Conservation (phyloP, 2,113 vertebrate genomes). For the Pontoporia blainvillei region DNA sequence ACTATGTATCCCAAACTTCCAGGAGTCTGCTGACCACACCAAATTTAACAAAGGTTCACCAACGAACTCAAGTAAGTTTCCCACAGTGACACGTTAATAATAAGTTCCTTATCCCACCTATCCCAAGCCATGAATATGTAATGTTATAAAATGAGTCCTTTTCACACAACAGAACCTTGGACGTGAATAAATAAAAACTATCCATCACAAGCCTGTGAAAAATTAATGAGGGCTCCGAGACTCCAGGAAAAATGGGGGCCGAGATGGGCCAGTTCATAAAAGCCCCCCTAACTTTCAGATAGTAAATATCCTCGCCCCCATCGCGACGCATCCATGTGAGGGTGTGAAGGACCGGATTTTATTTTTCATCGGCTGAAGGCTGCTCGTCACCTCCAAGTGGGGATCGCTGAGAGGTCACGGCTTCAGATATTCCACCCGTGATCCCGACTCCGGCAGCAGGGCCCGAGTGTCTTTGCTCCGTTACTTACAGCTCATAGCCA, state of each 20-base stretch:
- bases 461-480: neutral
- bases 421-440: accelerated
- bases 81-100: slow-evolving; percentile 99
- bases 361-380: neutral
- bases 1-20: slow-evolving; percentile 71
- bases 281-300: slow-evolving; percentile 60
- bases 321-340: neutral
- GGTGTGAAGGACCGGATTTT: accelerated
- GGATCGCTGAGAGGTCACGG: accelerated
- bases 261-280: slow-evolving; percentile 80
- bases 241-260: slow-evolving; percentile 79
- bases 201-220: slow-evolving; percentile 90
- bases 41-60: slow-evolving; percentile 90
- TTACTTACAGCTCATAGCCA: neutral
- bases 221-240: slow-evolving; percentile 92
- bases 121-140: slow-evolving; percentile 99
- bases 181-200: slow-evolving; percentile 98
- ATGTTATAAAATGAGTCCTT: slow-evolving; percentile 98
- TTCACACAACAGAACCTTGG: slow-evolving; percentile 94
- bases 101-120: slow-evolving; percentile 94
- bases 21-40: slow-evolving; percentile 84
- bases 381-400: neutral
- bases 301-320: neutral
- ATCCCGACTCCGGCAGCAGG: neutral
- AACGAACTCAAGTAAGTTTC: slow-evolving; percentile 90